Conservation (phyloP, 2,888 invertebrate genomes). For the Leptinotarsa tumamoca region DNA sequence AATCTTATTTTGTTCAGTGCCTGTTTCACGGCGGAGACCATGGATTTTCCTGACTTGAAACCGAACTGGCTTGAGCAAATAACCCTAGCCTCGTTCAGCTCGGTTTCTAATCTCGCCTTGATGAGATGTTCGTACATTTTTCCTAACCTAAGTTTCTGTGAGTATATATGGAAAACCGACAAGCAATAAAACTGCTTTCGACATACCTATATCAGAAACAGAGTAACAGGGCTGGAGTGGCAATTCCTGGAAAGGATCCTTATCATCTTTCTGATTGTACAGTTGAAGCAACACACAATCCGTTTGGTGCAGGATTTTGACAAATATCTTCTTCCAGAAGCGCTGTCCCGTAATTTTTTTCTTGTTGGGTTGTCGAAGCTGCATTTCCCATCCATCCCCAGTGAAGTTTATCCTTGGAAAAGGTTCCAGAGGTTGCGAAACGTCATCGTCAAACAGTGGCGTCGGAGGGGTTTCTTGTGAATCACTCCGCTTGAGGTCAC, state of each 20-base stretch:
- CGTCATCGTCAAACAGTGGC: slow-evolving; percentile 93
- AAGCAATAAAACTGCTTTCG: not conserved
- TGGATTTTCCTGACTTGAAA: too few species aligned
- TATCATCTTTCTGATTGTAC: slow-evolving; percentile 76
- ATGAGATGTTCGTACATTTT: too few species aligned
- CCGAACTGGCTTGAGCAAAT: too few species aligned
- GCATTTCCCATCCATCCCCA: slow-evolving; percentile 96
- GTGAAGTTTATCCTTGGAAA: slow-evolving; percentile 84
- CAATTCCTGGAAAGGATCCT: slow-evolving; percentile 94
- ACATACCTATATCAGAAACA: slow-evolving; percentile 83
- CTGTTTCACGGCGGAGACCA: too few species aligned
- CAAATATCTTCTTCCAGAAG: slow-evolving; percentile 97
- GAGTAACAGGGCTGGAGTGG: slow-evolving; percentile 95
- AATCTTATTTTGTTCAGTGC: too few species aligned
- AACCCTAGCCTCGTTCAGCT: too few species aligned
- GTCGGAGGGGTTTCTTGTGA: slow-evolving; percentile 90
- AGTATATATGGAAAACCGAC: not conserved
- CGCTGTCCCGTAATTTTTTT: slow-evolving; percentile 95
- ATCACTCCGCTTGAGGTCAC: slow-evolving; percentile 67
- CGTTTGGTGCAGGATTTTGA: slow-evolving; percentile 80
- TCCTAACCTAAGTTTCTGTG: too few species aligned
- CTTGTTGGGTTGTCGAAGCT: slow-evolving; percentile 93
- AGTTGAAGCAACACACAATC: slow-evolving; percentile 90
- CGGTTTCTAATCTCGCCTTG: too few species aligned
- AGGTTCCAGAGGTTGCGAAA: slow-evolving; percentile 90